These are phyloP conservation scores for Polymixis flavicincta DNA, from an alignment of 2,888 invertebrate genomes.

Conservation along the genomic window DNA sequence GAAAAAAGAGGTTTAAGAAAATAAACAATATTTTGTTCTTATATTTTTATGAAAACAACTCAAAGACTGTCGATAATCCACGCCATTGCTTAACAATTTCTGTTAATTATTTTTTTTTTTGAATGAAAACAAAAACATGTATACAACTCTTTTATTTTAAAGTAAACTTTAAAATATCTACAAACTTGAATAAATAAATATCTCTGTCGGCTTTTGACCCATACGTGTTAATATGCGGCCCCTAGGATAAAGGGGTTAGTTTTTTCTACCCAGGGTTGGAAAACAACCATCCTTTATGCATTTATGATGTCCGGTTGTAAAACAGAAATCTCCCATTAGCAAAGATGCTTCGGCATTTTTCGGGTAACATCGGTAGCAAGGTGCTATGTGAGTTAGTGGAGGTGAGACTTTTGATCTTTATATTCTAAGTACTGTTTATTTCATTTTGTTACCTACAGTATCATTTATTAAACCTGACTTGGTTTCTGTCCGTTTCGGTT, in stretches of 20 bases:
- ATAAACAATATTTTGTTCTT: neutral
- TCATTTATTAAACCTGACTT: too few relatives aligned
- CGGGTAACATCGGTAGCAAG: slow-evolving; percentile 55
- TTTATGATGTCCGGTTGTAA: slow-evolving; percentile 80
- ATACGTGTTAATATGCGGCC: slow-evolving; percentile 81
- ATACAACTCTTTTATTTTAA: slow-evolving; percentile 1
- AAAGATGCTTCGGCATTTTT: slow-evolving; percentile 55
- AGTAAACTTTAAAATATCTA: slow-evolving; percentile 28
- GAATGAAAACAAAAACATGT: neutral
- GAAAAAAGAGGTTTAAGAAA: neutral
- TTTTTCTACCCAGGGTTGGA: slow-evolving; percentile 70
- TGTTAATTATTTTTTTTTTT: neutral
- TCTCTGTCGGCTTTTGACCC: slow-evolving; percentile 46
- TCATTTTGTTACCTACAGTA: too few relatives aligned
- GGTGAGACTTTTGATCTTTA: slow-evolving; percentile 13
- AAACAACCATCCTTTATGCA: slow-evolving; percentile 74
- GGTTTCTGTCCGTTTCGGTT: too few relatives aligned
- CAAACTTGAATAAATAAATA: slow-evolving; percentile 42
- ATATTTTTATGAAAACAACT: neutral
- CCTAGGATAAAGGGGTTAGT: slow-evolving; percentile 77
- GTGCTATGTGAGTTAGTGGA: slow-evolving; percentile 33
- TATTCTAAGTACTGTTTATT: too few relatives aligned
- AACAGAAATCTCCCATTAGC: slow-evolving; percentile 78
- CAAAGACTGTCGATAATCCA: neutral
- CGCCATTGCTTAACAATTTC: neutral